Evolutionary conservation across 2,113 vertebrate genomes (phyloP).

Genomic region (Pygoscelis antarcticus): DNA sequence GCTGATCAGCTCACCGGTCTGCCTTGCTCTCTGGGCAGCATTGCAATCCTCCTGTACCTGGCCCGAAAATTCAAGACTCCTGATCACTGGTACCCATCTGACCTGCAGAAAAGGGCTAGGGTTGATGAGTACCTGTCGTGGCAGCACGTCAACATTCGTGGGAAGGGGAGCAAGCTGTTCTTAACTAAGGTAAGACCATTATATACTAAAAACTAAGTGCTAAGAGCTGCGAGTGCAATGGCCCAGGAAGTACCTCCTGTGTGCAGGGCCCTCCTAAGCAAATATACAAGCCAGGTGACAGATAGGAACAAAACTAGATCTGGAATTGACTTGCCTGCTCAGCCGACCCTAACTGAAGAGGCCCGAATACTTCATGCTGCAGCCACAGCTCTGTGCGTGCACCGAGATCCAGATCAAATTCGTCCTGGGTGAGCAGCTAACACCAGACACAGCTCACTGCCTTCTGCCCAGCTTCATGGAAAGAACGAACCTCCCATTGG

Average conservation of each 20-base stretch:
- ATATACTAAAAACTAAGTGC: neutral
- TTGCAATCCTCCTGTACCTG: constrained; percentile 79
- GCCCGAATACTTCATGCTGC: neutral
- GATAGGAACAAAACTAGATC: neutral
- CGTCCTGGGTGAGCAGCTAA: neutral
- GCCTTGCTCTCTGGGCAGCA: constrained; percentile 44
- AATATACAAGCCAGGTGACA: neutral
- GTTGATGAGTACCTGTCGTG: constrained; percentile 83
- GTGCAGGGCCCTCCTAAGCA: neutral
- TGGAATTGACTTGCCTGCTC: neutral
- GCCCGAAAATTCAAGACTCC: constrained; percentile 74
- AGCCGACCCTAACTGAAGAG: neutral
- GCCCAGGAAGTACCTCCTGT: neutral
- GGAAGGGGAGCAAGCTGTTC: constrained; percentile 72
- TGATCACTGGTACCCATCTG: constrained; percentile 83
- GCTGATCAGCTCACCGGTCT: fast-evolving
- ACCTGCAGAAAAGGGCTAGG: constrained; percentile 73
- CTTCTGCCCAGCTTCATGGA: neutral
- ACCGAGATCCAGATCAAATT: neutral
- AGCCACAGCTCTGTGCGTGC: neutral
- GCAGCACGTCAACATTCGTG: constrained; percentile 77
- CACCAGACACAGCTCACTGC: neutral
- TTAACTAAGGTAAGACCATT: constrained; percentile 60
- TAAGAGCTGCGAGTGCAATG: neutral
- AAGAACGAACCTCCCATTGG: neutral